Percentiles rank a stretch among this genome's conserved stretches.
These are phyloP conservation scores for Bombus waltoni DNA, from an alignment of 1,140 invertebrate genomes.

Conservation along the genomic window DNA sequence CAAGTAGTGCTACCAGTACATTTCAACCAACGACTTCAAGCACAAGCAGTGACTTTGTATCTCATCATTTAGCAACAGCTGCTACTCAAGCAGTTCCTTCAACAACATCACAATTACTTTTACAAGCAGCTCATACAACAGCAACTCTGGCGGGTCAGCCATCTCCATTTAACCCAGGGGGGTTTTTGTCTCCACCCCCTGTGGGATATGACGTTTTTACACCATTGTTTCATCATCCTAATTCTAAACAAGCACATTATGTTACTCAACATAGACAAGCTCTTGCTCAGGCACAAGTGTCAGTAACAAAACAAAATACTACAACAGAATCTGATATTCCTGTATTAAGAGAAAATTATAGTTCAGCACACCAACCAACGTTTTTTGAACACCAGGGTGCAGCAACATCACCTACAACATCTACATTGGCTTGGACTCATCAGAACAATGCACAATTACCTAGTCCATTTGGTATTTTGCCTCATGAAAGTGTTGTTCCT, in stretches of 20 bases:
- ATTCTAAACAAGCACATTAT: slow-evolving; percentile 86
- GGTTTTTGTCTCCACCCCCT: slow-evolving; percentile 87
- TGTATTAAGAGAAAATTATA: slow-evolving; percentile 84
- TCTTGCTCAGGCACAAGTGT: slow-evolving; percentile 82
- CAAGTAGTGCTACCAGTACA: slow-evolving; percentile 84
- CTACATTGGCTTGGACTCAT: slow-evolving; percentile 84
- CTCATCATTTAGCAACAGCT: slow-evolving; percentile 84
- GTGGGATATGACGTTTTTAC: slow-evolving; percentile 89
- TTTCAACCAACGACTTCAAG: slow-evolving; percentile 74
- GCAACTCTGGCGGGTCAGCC: slow-evolving; percentile 85
- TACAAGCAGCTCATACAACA: slow-evolving; percentile 86
- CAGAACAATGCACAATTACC: slow-evolving; percentile 87
- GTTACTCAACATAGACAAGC: slow-evolving; percentile 84
- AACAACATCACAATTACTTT: slow-evolving; percentile 84
- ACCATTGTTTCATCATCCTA: slow-evolving; percentile 88
- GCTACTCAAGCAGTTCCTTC: slow-evolving; percentile 83
- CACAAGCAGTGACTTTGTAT: slow-evolving; percentile 85
- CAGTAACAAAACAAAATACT: slow-evolving; percentile 83
- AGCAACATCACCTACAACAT: slow-evolving; percentile 82
- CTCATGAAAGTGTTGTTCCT: slow-evolving; percentile 89
- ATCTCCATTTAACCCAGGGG: slow-evolving; percentile 87
- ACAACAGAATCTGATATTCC: slow-evolving; percentile 84
- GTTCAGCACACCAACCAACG: slow-evolving; percentile 82
- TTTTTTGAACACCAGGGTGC: slow-evolving; percentile 86
- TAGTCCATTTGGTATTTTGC: slow-evolving; percentile 89